Evolutionary conservation across 2,888 invertebrate genomes (phyloP).

Genomic region (Amphipoea oculea): DNA sequence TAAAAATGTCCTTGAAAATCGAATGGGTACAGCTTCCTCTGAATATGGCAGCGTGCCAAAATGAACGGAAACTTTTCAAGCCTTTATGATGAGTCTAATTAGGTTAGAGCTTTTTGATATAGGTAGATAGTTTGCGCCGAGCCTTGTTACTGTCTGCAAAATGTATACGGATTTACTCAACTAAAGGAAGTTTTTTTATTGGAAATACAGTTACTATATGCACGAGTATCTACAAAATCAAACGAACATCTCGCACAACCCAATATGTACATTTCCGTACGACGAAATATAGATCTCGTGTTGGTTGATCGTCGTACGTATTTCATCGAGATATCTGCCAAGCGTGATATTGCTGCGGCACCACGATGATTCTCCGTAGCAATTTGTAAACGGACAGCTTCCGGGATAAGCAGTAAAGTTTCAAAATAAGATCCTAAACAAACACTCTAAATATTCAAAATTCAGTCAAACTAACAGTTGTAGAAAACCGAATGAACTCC

Average conservation of each 20-base stretch:
- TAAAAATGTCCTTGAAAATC: slow-evolving; percentile 17
- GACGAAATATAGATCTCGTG: not conserved
- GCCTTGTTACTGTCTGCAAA: not conserved
- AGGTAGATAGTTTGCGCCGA: no score
- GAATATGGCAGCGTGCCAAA: slow-evolving; percentile 28
- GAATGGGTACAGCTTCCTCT: not conserved
- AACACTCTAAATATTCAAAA: slow-evolving; percentile 25
- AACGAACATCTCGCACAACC: not conserved
- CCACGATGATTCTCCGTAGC: not conserved
- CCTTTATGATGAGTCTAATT: slow-evolving; percentile 20
- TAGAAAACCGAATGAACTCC: slow-evolving; percentile 30
- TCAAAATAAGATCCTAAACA: not conserved
- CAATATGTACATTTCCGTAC: not conserved
- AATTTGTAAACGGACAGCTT: not conserved
- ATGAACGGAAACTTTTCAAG: not conserved
- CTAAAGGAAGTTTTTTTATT: not conserved
- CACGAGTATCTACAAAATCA: not conserved
- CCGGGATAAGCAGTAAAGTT: slow-evolving; percentile 2
- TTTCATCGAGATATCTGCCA: slow-evolving; percentile 24
- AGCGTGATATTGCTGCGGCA: slow-evolving; percentile 32
- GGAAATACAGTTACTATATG: not conserved
- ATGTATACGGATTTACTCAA: not conserved
- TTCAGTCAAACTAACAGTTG: slow-evolving; percentile 24
- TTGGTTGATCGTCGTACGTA: not conserved
- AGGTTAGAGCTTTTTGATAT: slow-evolving; percentile 6